Base-by-base conservation (phyloP, 2,113 vertebrate genomes). In the Pardalotus punctatus region DNA sequence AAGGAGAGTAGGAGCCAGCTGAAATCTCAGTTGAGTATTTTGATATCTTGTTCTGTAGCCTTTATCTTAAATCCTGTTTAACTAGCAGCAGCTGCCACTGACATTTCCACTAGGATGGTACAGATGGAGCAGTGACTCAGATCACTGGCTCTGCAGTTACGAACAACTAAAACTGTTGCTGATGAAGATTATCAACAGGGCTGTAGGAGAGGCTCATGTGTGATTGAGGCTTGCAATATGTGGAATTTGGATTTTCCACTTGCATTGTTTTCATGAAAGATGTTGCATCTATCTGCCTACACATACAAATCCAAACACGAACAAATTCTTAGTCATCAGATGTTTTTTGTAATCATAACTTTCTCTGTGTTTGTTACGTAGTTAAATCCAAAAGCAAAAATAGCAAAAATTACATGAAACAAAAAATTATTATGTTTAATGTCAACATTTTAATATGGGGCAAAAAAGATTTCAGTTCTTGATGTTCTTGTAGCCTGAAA, bases 71-170 rank as follows among this genome's bases (percentile, higher is more conserved):
- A 95, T 95, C 77, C 80, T 69, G n/a, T 94, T 89, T 89, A 95
- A 92, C 95, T 89, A 91, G 72, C n/a, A 94, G 86, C 94, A 95
- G 90, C 91, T 96, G 95, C 70, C 77, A 33, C 88, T 91, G 86
- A 94, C 91, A 91, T 96, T 96, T 97, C 95, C 86, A 71, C 60
- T 71, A 93, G 81, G 80, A 91, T 95, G 40, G 80, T 91, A 60
- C 95, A 96, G 96, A 97, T 97, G 94, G 94, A 96, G 69, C 88
- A 84, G 83, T 95, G 95, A 97, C 86, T 96, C 95, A 97, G 88
- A 97, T 92, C 33, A 8, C 80, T 92, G 83, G 94, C 56, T 92
- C 72, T 81, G 58, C 4, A 6, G 67, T 48, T 95, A 88, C 9
- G 24, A 93, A 81, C 22, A 92, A 69, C 33, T 93, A 47, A 97